A percentile compares a stretch with the other conserved stretches of the same genome.
Conservation (phyloP, 2,797 vertebrate species). For the Ctenopoma multispine region DNA sequence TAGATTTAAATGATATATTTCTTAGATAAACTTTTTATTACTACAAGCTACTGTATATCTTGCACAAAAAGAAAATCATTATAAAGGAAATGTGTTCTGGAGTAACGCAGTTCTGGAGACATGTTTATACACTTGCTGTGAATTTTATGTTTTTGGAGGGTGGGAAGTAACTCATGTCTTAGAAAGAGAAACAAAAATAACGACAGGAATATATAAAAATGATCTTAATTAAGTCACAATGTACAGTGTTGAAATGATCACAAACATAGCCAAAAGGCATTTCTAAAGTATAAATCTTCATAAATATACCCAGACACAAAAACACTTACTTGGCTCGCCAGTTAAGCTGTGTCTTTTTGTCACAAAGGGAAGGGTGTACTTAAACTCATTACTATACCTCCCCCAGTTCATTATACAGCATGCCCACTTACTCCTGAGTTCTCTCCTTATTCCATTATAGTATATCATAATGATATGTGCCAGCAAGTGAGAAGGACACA, state of each 20-base stretch:
- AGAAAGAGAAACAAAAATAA: constrained; percentile 29
- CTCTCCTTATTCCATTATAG: constrained; percentile 47
- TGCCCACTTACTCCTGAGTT: constrained; percentile 42
- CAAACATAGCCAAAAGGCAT: constrained; percentile 15
- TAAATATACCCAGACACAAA: constrained; percentile 31
- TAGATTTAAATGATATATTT: constrained; percentile 9
- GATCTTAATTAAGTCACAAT: constrained; percentile 39
- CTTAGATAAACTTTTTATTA: background rate
- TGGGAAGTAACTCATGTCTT: background rate
- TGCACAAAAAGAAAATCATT: background rate
- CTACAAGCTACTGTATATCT: background rate
- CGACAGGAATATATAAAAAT: constrained; percentile 10
- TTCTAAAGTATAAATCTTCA: constrained; percentile 14
- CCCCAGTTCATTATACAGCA: constrained; percentile 64
- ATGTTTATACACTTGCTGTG: background rate
- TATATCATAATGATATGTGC: constrained; percentile 61
- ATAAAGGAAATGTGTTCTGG: background rate
- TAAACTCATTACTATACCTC: constrained; percentile 54
- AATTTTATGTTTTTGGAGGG: background rate
- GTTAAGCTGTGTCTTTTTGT: constrained; percentile 31
- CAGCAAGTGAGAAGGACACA: constrained; percentile 71
- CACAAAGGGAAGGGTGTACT: constrained; percentile 34
- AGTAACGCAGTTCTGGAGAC: constrained; percentile 6
- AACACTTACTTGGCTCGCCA: constrained; percentile 30
- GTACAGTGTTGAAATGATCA: constrained; percentile 20